Percentiles rank a stretch among this genome's conserved stretches.
Evolutionary conservation across 1,140 invertebrate species (phyloP).

Genomic region (Calephelis nemesis): DNA sequence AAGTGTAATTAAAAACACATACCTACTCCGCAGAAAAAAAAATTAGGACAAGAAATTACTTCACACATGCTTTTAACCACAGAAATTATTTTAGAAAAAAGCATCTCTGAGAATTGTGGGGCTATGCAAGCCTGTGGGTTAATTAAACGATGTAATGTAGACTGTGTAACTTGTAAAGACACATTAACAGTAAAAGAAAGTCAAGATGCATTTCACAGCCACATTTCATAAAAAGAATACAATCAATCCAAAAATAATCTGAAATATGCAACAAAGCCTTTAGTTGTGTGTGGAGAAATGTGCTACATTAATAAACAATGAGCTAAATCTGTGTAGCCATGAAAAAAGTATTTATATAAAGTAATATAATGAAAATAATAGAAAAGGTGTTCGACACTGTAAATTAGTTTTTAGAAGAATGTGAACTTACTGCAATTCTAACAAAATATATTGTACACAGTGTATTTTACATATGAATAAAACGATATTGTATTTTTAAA

Average conservation of each 20-base stretch:
- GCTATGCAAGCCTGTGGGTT: conserved; percentile 3
- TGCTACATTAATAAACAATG: neutral
- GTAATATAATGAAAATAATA: neutral
- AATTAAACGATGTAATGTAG: neutral
- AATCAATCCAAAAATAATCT: conserved; percentile 1
- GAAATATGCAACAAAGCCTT: conserved; percentile 1
- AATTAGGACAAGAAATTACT: neutral
- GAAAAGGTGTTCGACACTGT: neutral
- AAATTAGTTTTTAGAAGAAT: neutral
- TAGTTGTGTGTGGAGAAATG: conserved; percentile 13
- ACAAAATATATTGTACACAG: too few relatives aligned
- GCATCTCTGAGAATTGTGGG: neutral
- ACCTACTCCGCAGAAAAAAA: neutral
- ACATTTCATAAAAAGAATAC: neutral
- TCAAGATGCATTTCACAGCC: neutral
- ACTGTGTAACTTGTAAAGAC: neutral
- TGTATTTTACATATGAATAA: too few relatives aligned
- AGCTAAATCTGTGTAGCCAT: neutral
- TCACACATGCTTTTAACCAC: conserved; percentile 1
- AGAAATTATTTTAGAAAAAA: neutral
- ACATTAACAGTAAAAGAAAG: neutral
- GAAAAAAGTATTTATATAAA: neutral
- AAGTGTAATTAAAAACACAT: too few relatives aligned
- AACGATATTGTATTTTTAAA: too few relatives aligned
- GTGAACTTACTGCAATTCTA: neutral